Base-by-base conservation (phyloP, 2,888 invertebrate species). In the Troides aeacus region DNA sequence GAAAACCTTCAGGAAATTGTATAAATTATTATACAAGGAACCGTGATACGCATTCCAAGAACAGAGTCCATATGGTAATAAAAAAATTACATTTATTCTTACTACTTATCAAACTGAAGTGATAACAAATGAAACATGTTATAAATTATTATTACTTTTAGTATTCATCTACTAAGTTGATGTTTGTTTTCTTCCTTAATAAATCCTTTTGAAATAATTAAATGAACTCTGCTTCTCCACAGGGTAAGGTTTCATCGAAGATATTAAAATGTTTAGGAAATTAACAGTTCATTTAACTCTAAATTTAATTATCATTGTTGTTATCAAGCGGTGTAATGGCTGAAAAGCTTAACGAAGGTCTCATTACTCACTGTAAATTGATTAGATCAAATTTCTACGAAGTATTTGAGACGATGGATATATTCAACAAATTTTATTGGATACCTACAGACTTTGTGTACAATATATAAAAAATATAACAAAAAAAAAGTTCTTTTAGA, bases 241-340 rank as follows among this genome's bases (percentile, higher is more conserved):
- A 57, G n/a, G n/a, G 24, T 21, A 57, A 24, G 23, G 23, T 36
- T 56, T 42, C 57, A 17, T 18, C 18, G 30, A 1, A 63, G 46
- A 30, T 69, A 65, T 65, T 46, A 62, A 69, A 65, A 62, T 57
- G 42, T 65, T 69, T 62, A 56, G 15, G n/a, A 21, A 65, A 64
- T 62, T 42, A 15, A 60, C 57, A 18, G 57, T 65, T 69, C 64
- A 65, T 62, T 69, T 65, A 64, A 57, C 61, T 12, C n/a, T 61
- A 21, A 65, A 61, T 62, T 56, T 69, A 61, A 62, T 64, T 53
- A 68, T 69, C 61, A 57, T 61, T 57, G 24, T 58, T 62, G 65
- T 56, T 64, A 69, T 64, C 63, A 58, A 64, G 62, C 30, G 56
- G 23, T 57, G 56, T 65, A 69, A 69, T 65, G 69, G 50, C n/a